Evolutionary conservation across 1,140 invertebrate genomes (phyloP).

Genomic region (Saccostrea echinata): DNA sequence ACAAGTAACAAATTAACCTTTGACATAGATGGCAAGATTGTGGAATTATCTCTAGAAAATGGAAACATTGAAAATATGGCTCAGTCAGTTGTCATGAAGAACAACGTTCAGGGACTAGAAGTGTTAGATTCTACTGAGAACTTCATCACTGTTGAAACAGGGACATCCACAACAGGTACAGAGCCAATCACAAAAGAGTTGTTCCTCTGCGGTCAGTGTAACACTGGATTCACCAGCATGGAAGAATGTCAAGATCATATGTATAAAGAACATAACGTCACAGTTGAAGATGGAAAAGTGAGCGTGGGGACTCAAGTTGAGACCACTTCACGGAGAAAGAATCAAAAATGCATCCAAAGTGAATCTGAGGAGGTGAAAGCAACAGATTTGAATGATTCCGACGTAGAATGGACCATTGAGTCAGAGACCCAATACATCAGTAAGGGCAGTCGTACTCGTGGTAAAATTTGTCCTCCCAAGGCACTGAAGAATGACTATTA

Average conservation of each 20-base stretch:
- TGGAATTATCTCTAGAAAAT: conserved; percentile 29
- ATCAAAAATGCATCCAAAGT: conserved; percentile 70
- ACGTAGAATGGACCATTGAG: conserved; percentile 60
- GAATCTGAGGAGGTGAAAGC: conserved; percentile 55
- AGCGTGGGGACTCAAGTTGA: conserved; percentile 70
- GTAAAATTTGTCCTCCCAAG: conserved; percentile 71
- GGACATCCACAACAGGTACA: not conserved
- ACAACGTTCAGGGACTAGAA: not conserved
- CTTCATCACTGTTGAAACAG: not conserved
- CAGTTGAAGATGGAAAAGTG: conserved; percentile 54
- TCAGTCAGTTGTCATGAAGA: not conserved
- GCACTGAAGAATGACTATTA: conserved; percentile 76
- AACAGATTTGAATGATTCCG: conserved; percentile 55
- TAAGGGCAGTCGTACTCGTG: conserved; percentile 60
- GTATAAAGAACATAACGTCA: conserved; percentile 68
- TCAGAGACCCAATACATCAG: conserved; percentile 43
- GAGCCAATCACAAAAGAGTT: conserved; percentile 68
- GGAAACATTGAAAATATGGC: not conserved
- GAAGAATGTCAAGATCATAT: conserved; percentile 78
- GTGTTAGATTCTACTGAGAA: not conserved
- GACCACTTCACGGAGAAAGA: conserved; percentile 60
- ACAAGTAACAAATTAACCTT: conserved; percentile 21
- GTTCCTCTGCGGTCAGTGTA: conserved; percentile 78
- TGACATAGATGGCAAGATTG: conserved; percentile 43
- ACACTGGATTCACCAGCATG: conserved; percentile 73